Base-by-base conservation (phyloP, 2,113 vertebrate genomes). In the Malurus cyaneus region DNA sequence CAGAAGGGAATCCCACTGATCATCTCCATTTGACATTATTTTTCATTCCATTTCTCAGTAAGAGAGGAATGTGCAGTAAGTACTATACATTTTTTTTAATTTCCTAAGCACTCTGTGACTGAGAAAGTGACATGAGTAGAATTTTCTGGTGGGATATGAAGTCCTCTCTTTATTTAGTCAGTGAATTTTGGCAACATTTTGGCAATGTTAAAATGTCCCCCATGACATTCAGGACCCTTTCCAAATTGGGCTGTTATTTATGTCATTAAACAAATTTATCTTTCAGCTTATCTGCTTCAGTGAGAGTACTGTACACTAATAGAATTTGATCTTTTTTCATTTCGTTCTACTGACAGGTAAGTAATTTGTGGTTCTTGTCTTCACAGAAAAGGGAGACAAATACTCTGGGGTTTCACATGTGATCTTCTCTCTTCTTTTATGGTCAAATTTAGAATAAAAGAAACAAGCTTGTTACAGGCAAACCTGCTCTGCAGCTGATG, bases 201-300 rank as follows among this genome's bases (percentile, higher is more conserved):
- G 47, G 26, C 44, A 56, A 36, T 24, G 36, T 46, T 87, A 65
- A 84, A 87, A 83, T 19, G 29, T 50, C 56, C 44, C 41, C 29
- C 17, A 44, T 34, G 53, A 82, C 72, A 85, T 42, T 82, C 66
- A 83, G 60, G 29, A 71, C 10, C n/a, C 41, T 96, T 86, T 83
- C 26, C 34, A 93, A 95, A 94, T 9, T 84, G 66, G 24, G 18
- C 31, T 92, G 54, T 66, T 92, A 86, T 80, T 92, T 92, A 80
- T 34, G 42, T n/a, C 41, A 88, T 85, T 89, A 85, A 87, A 46
- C 6, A 91, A 80, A 95, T 86, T 74, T 74, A 65, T 83, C 88
- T 92, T 94, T 92, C 73, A 91, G 36, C 13, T 80, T 81, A 53
- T 65, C 29, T 80, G 52, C 28, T 82, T 32, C 1, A 0, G 20